Base-by-base conservation (phyloP, 2,888 invertebrate genomes). In the Hemithea aestivaria region DNA sequence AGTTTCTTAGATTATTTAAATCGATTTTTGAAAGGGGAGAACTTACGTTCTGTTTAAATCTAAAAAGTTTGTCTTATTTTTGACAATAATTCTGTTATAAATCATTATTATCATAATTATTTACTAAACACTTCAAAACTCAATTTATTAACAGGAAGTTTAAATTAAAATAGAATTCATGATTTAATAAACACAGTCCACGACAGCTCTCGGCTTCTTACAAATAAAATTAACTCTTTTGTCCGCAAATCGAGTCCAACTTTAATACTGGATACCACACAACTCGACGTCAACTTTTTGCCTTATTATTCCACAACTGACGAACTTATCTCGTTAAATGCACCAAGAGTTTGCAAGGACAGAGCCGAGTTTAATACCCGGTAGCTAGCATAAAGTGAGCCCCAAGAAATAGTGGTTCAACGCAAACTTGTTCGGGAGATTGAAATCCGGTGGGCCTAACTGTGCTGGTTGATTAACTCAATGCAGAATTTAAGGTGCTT, bases 291-390 rank as follows among this genome's bases (percentile, higher is more conserved):
- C 55, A 60, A 61, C 68, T 73, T 74, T 73, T 73, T 74, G 53
- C 59, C 48, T 49, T 56, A 60, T 53, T 68, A 65, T 61, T 55
- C 49, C 43, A 33, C 56, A 62, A 64, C 67, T 64, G 73, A 70
- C 64, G 60, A 79, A 79, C 68, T 79, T 79, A 79, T 70, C 78
- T 79, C 76, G 72, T 79, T 79, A 79, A 77, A 74, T 78, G 76
- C 77, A 75, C 75, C 67, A 42, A 66, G 69, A 77, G 73, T 77
- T 74, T 72, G 68, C 58, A 53, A 64, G 57, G 49, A 64, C 62
- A 62, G 64, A 57, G 64, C 64, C 51, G 67, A 74, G 62, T 74
- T 75, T 58, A 51, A 51, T 24, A 48, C 53, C 48, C 46, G 22
- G 23, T 30, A 27, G 29, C 73, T 66, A 62, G 8, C 38, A 7